Evolutionary conservation across 2,113 vertebrate genomes (phyloP).

Genomic region (Nymphicus hollandicus): DNA sequence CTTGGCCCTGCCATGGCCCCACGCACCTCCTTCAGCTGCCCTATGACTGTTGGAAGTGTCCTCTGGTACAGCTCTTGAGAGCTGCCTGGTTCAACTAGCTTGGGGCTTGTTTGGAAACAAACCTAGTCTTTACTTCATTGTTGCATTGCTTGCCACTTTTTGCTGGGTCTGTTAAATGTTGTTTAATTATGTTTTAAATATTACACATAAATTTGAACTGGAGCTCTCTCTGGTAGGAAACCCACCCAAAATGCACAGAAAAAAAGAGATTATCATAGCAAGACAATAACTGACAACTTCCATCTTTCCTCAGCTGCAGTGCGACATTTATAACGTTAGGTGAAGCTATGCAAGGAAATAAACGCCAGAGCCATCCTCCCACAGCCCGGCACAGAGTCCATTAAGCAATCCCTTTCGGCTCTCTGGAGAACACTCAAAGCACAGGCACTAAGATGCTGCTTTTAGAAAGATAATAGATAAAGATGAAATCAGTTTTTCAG

Average conservation of each 20-base stretch:
- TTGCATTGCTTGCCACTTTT: background rate
- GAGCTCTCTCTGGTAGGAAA: background rate
- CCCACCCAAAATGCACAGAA: background rate
- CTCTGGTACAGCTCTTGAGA: background rate
- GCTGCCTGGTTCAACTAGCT: background rate
- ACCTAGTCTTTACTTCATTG: background rate
- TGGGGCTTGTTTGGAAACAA: background rate
- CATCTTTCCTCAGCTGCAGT: background rate
- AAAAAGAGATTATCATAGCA: background rate
- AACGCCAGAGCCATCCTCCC: background rate
- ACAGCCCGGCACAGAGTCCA: background rate
- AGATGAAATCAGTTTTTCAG: slow-evolving; percentile 41
- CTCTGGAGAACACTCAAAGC: slow-evolving; percentile 31
- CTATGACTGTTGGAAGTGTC: accelerated
- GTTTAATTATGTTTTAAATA: background rate
- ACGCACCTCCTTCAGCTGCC: accelerated
- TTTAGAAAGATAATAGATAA: slow-evolving; percentile 51
- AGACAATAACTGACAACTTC: background rate
- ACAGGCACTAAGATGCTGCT: background rate
- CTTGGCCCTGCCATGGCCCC: background rate
- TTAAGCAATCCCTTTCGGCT: background rate
- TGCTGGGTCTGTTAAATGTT: background rate
- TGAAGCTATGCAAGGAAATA: background rate
- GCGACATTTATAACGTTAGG: background rate
- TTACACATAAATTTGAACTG: background rate